Conservation (phyloP, 2,113 vertebrate species). For the Crotalus horridus region DNA sequence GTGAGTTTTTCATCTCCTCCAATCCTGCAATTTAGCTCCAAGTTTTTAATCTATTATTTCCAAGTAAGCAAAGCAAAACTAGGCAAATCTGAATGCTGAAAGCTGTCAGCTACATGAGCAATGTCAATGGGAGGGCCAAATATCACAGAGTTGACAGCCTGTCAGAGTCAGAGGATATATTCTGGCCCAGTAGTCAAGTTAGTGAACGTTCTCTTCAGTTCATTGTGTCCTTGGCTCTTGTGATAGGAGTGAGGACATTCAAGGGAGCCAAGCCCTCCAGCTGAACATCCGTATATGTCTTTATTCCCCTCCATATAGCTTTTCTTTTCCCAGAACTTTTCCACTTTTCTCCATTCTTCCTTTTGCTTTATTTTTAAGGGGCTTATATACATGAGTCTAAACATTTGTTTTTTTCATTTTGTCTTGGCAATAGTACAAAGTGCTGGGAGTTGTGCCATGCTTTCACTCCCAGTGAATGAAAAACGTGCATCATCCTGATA, state of each 20-base stretch:
- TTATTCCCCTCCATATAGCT: not conserved
- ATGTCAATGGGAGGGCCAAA: conserved; percentile 1
- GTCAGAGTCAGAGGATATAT: conserved; percentile 1
- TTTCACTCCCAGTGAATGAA: conserved; percentile 19
- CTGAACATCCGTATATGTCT: conserved; percentile 7
- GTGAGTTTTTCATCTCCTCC: not conserved
- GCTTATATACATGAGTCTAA: not conserved
- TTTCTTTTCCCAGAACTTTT: not conserved
- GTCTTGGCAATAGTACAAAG: not conserved
- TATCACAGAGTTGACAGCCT: not conserved
- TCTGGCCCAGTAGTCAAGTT: not conserved
- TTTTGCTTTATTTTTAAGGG: not conserved
- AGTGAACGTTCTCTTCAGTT: conserved; percentile 12
- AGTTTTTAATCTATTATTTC: not conserved
- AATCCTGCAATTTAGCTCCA: not conserved
- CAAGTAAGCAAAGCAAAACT: not conserved
- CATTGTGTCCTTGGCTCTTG: conserved; percentile 23
- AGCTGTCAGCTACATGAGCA: not conserved
- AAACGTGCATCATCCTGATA: conserved; percentile 5
- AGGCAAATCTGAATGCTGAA: not conserved
- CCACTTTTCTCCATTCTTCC: not conserved
- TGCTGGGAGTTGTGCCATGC: conserved; percentile 12
- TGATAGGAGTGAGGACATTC: not conserved
- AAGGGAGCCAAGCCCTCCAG: not conserved
- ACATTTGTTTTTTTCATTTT: not conserved